These are phyloP conservation scores for Drosophila prolongata DNA, from an alignment of 2,888 invertebrate species.

Conservation along the genomic window DNA sequence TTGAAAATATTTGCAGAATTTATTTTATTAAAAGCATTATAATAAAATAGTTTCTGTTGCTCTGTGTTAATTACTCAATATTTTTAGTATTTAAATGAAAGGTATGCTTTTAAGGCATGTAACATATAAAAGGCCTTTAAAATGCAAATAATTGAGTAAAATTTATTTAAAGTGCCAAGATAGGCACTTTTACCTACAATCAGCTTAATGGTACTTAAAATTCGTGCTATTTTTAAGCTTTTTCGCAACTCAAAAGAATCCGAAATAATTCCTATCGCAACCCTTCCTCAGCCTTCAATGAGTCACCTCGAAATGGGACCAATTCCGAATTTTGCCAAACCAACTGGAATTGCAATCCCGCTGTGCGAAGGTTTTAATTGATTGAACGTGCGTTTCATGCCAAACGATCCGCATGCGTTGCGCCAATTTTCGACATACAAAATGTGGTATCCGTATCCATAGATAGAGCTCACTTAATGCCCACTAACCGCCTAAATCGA, in stretches of 20 bases:
- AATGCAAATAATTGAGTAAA: no score
- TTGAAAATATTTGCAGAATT: no score
- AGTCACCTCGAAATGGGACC: constrained; percentile 24
- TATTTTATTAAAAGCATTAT: no score
- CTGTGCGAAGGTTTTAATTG: constrained; percentile 75
- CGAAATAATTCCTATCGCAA: constrained; percentile 4
- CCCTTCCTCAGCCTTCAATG: constrained; percentile 28
- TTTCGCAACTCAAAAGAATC: not conserved
- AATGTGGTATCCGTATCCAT: constrained; percentile 41
- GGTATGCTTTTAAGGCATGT: no score
- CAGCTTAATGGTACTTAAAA: not conserved
- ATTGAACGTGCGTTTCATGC: constrained; percentile 74
- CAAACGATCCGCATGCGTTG: constrained; percentile 49
- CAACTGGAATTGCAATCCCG: constrained; percentile 35
- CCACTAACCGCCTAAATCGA: constrained; percentile 28
- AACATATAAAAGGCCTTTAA: no score
- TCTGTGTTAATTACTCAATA: no score
- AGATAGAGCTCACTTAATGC: constrained; percentile 46
- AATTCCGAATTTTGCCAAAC: constrained; percentile 8
- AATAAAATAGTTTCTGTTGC: no score
- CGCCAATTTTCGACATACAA: constrained; percentile 55
- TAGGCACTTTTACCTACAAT: not conserved
- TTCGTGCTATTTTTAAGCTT: not conserved
- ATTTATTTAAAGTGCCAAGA: not conserved
- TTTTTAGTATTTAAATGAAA: no score